Conservation (phyloP, 2,888 invertebrate species). For the Leptopilina syphax region DNA sequence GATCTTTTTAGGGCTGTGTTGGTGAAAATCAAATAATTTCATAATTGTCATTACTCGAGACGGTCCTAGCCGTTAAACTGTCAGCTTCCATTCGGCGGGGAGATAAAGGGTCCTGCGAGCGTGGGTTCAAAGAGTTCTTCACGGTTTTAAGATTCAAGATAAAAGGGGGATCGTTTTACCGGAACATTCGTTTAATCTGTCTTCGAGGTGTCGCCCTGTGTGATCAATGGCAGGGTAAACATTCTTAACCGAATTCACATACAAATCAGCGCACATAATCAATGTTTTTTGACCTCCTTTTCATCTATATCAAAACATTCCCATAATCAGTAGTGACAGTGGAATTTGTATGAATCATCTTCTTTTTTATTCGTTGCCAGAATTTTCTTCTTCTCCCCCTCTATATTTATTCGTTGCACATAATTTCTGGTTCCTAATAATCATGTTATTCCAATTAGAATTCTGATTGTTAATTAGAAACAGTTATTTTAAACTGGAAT, state of each 20-base stretch:
- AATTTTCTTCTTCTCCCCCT: no score
- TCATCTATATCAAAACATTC: no score
- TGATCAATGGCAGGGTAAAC: conserved; percentile 64
- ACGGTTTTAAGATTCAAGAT: conserved; percentile 63
- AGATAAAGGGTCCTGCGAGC: conserved; percentile 42
- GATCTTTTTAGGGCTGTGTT: not conserved
- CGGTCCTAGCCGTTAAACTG: conserved; percentile 20
- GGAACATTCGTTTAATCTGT: conserved; percentile 69
- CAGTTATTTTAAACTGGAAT: no score
- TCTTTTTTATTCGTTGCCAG: no score
- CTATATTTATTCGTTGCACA: no score
- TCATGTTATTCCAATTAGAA: no score
- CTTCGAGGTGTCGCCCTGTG: conserved; percentile 65
- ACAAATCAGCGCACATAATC: conserved; percentile 28
- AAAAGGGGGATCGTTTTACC: conserved; percentile 68
- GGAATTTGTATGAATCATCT: no score
- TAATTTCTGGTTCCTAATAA: no score
- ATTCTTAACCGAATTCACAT: conserved; percentile 59
- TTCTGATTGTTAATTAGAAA: no score
- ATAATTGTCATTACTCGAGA: conserved; percentile 14
- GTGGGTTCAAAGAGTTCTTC: conserved; percentile 60
- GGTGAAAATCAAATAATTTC: conserved; percentile 5
- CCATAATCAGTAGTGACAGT: no score
- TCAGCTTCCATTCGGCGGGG: conserved; percentile 35
- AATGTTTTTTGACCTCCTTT: not conserved